phyloP scores from a whole-genome alignment of 64 coral and sea anemone genomes.

The Stichodactyla helianthus region DNA sequence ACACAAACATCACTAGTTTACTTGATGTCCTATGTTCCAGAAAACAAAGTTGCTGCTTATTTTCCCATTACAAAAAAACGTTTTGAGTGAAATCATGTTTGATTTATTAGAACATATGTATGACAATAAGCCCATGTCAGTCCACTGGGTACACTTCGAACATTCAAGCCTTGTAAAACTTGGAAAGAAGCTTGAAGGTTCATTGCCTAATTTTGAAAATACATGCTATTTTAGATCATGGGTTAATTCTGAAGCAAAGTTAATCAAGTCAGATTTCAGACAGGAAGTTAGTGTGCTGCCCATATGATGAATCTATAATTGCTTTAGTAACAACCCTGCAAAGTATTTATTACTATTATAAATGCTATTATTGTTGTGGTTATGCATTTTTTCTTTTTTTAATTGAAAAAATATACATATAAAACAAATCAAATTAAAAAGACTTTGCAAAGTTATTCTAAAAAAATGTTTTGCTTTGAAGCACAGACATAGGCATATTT shows the following conservation, averaged over 20 bases:
- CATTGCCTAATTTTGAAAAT: slow-evolving; percentile 57
- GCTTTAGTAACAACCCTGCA: neutral
- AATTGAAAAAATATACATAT: neutral
- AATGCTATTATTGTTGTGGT: neutral
- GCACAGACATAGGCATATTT: neutral
- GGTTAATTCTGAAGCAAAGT: slow-evolving; percentile 70
- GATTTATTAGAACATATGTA: slow-evolving; percentile 51
- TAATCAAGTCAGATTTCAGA: slow-evolving; percentile 28
- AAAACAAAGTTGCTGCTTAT: neutral
- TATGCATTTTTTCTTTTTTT: neutral
- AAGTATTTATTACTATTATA: neutral
- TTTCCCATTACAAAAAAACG: slow-evolving; percentile 43
- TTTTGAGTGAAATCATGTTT: slow-evolving; percentile 51
- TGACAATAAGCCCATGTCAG: slow-evolving; percentile 48
- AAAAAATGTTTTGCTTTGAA: neutral
- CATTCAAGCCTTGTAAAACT: slow-evolving; percentile 28
- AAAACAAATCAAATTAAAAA: too few species aligned
- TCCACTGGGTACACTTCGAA: slow-evolving; percentile 53
- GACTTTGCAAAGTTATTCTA: neutral
- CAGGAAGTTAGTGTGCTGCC: neutral
- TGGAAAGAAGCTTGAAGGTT: too few species aligned
- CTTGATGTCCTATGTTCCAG: slow-evolving; percentile 39
- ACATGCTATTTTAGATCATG: slow-evolving; percentile 40
- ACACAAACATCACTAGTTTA: slow-evolving; percentile 8
- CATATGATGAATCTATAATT: neutral